Base-by-base conservation (phyloP, 2,888 invertebrate species). In the Synergus japonicus region DNA sequence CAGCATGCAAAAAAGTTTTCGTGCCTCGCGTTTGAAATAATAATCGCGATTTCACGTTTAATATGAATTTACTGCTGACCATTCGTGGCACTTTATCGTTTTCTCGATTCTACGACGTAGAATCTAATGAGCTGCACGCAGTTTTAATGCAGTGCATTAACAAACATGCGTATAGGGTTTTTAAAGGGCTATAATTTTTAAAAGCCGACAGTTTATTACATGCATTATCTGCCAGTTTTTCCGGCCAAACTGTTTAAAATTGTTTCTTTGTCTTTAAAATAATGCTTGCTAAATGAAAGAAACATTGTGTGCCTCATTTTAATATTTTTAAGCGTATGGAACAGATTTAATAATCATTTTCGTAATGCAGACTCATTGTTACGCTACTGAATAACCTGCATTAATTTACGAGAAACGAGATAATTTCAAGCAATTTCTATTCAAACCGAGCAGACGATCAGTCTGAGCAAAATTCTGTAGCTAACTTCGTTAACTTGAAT, bases 351-450 rank as follows among this genome's bases (percentile, higher is more conserved):
- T 46, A 46, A 15, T 69, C 29, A 69, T 69, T 69, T 49, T 15
- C 15, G 46, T 22, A 60, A 60, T 22, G 60, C 18, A 60, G 18
- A 10, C 10, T 18, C 22, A 69, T 69, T 69, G 46, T 69, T 29
- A 69, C 29, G 29, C 22, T 46, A 69, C 22, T 60, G 60, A 60
- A 60, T 12, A 22, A 46, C 12, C 22, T 60, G 22, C 60, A 60
- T 22, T 60, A 18, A 10, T 46, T 13, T 69, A 69, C 69, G 46
- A 29, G 49, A 79, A 82, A 77, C 58, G 60, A 77, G 78, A 65
- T 79, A 73, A 82, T 77, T 82, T 77, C 78, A 58, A 79, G 82
- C 79, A 76, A 82, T 82, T 82, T 79, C 79, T 78, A 82, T 79
- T 78, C 81, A 82, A 69, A 78, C 54, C 78, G n/a, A 66, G 73